phyloP scores from a whole-genome alignment of 2,888 invertebrate genomes.

The Dorcus hopei region DNA sequence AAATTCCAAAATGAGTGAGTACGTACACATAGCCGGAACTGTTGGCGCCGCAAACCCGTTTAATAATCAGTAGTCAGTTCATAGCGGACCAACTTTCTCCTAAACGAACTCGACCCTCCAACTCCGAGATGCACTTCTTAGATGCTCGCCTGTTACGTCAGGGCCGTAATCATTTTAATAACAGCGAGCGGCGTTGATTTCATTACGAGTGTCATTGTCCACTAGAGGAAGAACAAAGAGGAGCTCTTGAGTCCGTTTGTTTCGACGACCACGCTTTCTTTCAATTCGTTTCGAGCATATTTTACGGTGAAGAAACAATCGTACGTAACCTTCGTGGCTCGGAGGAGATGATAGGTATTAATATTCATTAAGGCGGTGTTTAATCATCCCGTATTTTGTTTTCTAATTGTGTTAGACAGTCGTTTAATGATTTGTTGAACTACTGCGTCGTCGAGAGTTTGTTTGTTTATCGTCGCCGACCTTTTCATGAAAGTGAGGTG shows the following conservation, averaged over 20 bases:
- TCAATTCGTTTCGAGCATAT: not conserved
- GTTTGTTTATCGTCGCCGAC: too few relatives aligned
- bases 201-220: constrained; percentile 11
- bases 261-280: not conserved
- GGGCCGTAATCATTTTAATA: not conserved
- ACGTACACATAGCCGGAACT: constrained; percentile 18
- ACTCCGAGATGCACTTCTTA: not conserved
- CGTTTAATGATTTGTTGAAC: too few relatives aligned
- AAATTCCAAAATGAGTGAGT: too few relatives aligned
- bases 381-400: not conserved
- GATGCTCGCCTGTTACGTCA: not conserved
- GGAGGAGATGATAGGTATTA: not conserved
- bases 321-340: not conserved
- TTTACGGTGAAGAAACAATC: not conserved
- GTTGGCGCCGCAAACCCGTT: constrained; percentile 22
- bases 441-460: too few relatives aligned
- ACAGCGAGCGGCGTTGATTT: constrained; percentile 7
- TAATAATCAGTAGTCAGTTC: constrained; percentile 18
- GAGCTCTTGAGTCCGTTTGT: not conserved
- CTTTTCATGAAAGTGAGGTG: too few relatives aligned
- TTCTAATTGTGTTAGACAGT: too few relatives aligned
- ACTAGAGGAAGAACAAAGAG: not conserved
- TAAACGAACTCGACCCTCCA: constrained; percentile 8
- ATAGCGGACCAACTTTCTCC: constrained; percentile 20
- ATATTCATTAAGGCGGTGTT: not conserved